phyloP scores from a whole-genome alignment of 2,797 vertebrate species.

The Eurystomus glaucurus region DNA sequence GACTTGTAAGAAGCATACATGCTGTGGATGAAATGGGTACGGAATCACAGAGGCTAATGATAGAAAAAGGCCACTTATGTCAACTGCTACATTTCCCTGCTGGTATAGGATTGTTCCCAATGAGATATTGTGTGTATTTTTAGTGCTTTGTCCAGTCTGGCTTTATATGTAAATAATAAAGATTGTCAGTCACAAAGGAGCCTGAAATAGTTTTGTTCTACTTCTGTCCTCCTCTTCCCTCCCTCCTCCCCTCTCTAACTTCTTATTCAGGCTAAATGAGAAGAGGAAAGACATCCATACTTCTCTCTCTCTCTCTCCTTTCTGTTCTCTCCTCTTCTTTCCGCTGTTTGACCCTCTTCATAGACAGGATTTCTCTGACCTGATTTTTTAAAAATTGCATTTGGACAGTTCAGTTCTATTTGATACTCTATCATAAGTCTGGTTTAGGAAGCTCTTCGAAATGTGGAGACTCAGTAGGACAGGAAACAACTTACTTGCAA shows the following conservation, averaged over 20 bases:
- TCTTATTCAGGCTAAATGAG: conserved; percentile 59
- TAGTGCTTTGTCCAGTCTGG: conserved; percentile 64
- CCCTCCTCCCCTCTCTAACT: not conserved
- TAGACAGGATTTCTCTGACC: conserved; percentile 44
- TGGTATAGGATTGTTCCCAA: conserved; percentile 34
- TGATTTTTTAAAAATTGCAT: conserved; percentile 28
- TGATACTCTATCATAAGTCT: not conserved
- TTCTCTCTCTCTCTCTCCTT: not conserved
- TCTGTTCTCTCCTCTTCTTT: conserved; percentile 27
- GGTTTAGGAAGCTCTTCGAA: not conserved
- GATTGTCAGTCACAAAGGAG: conserved; percentile 30
- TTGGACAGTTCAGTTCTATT: not conserved
- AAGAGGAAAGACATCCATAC: conserved; percentile 2
- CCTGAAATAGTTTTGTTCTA: conserved; percentile 57
- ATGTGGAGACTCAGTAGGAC: not conserved
- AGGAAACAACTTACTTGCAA: not conserved
- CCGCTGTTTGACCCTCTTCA: not conserved
- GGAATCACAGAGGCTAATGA: conserved; percentile 65
- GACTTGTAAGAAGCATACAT: conserved; percentile 57
- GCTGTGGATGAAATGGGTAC: conserved; percentile 65
- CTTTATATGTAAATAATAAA: conserved; percentile 69
- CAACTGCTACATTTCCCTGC: conserved; percentile 52
- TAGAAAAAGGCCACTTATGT: conserved; percentile 71
- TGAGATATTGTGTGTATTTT: conserved; percentile 23
- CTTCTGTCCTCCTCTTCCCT: conserved; percentile 27